Conservation (phyloP, 2,888 invertebrate genomes). For the Callosobruchus maculatus region DNA sequence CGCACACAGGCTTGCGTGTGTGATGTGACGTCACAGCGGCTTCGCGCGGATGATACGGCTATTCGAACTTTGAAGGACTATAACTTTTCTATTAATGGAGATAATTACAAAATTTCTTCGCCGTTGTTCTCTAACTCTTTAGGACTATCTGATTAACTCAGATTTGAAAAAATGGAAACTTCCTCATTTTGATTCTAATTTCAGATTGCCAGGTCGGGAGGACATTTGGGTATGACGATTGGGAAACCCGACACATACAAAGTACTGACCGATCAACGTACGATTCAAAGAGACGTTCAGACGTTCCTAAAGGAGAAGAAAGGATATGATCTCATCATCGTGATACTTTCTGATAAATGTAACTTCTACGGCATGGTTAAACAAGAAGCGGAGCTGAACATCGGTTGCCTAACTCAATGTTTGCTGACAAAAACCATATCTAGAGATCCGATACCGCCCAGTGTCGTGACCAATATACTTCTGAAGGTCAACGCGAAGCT, state of each 20-base stretch:
- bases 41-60: too few species aligned
- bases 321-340: constrained; percentile 55
- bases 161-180: too few species aligned
- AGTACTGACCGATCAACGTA: not conserved
- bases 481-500: constrained; percentile 75
- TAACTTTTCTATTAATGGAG: too few species aligned
- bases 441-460: not conserved
- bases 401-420: constrained; percentile 73
- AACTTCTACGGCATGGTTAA: constrained; percentile 53
- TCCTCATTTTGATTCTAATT: not conserved
- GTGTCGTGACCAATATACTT: constrained; percentile 65
- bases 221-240: not conserved
- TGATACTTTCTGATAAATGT: constrained; percentile 56
- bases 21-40: too few species aligned
- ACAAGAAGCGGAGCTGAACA: constrained; percentile 62
- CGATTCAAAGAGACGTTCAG: not conserved
- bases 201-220: not conserved
- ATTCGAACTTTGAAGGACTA: too few species aligned
- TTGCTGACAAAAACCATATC: constrained; percentile 47
- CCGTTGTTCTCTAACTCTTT: too few species aligned
- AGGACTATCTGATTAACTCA: too few species aligned
- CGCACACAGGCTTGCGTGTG: too few species aligned
- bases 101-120: too few species aligned
- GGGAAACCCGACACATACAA: not conserved
- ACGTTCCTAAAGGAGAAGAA: constrained; percentile 12